Base-by-base conservation (phyloP, 2,888 invertebrate genomes). In the Polietes domitor region DNA sequence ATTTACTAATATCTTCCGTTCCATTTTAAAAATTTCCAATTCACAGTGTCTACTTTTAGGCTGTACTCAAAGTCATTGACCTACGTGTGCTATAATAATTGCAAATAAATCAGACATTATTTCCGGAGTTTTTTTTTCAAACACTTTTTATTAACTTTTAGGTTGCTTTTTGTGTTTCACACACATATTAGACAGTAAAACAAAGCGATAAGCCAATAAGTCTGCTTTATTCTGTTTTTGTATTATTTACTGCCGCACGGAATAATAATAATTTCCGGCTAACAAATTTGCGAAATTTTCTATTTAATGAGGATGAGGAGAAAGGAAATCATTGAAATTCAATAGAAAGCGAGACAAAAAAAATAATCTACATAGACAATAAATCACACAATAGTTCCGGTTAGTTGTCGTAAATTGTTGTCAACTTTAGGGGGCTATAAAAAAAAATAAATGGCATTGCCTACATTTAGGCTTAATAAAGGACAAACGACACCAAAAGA, bases 321-420 rank as follows among this genome's bases (percentile, higher is more conserved):
- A n/a, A n/a, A 47, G 47, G 47, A 47, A 41, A n/a, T 47, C 47
- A 47, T 47, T 47, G n/a, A 47, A 47, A 47, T 47, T 47, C 47
- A 47, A 47, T 47, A 47, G 47, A 47, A 3, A 0, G 47, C 47
- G 6, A 47, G 6, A 32, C 32, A 32, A 32, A 41, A 10, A 41
- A 47, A n/a, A n/a, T n/a, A 47, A 47, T n/a, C n/a, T 7, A 2
- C 4, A 15, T 12, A 47, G 47, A n/a, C n/a, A 47, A 47, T 47
- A 47, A 47, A 47, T 47, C n/a, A 47, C n/a, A 15, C 9, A 5
- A 47, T 47, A n/a, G 2, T 47, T 47, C 47, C 47, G 47, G 47
- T 47, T 47, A 41, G 2, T 41, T 41, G 41, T 12, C 15, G 12
- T 2, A 41, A 41, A 12, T 5, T 41, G 41, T 41, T 12, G 41